Evolutionary conservation across 2,888 invertebrate genomes (phyloP).

Genomic region (Clitarchus hookeri): DNA sequence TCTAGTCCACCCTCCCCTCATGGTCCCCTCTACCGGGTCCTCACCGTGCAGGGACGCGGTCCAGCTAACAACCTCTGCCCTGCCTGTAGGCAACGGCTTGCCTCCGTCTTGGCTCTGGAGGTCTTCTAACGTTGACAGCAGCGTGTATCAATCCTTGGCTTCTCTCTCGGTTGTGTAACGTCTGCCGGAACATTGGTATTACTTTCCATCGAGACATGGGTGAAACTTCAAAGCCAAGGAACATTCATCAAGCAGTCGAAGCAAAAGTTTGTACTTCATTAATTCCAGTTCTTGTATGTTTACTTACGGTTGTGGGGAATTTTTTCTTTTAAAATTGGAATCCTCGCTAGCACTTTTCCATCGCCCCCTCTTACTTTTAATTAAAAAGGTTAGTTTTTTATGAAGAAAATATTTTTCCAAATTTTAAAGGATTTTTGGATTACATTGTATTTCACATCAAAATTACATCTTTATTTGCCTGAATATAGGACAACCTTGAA

Average conservation of each 20-base stretch:
- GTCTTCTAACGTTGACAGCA: not conserved
- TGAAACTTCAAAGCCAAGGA: not conserved
- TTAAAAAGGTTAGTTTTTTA: no score
- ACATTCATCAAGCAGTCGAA: not conserved
- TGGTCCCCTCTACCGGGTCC: slow-evolving; percentile 30
- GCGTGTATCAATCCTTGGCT: not conserved
- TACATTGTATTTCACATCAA: no score
- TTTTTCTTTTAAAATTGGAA: not conserved
- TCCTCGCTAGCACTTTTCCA: not conserved
- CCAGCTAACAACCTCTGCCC: no score
- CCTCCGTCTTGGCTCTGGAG: not conserved
- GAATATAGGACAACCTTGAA: no score
- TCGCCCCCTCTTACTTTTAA: no score
- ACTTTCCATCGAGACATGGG: not conserved
- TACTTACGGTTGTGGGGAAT: not conserved
- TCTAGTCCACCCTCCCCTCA: slow-evolving; percentile 44
- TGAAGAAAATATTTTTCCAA: no score
- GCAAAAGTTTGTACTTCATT: not conserved
- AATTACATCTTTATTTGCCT: no score
- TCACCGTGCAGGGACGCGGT: slow-evolving; percentile 11
- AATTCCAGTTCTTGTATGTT: not conserved
- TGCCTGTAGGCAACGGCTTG: not conserved
- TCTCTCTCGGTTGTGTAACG: not conserved
- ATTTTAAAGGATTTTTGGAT: no score
- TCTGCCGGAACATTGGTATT: not conserved